Evolutionary conservation across 2,797 vertebrate species (phyloP).

Genomic region (Ibycter americanus): DNA sequence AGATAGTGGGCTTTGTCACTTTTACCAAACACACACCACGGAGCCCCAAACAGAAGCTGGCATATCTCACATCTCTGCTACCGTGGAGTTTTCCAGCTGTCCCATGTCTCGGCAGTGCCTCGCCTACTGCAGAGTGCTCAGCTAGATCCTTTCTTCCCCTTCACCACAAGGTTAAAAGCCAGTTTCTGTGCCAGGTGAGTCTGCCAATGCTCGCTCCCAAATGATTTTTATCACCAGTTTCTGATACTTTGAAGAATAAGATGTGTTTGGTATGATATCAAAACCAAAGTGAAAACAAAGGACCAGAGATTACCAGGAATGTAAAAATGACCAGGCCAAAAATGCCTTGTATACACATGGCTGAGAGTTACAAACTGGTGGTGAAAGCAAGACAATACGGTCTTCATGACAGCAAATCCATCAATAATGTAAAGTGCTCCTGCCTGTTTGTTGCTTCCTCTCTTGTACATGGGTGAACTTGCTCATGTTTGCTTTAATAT

Average conservation of each 20-base stretch:
- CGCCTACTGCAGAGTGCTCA: not conserved
- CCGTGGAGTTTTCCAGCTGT: not conserved
- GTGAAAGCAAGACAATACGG: not conserved
- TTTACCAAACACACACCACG: not conserved
- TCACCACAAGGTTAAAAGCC: not conserved
- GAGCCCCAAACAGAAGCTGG: not conserved
- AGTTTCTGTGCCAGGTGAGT: not conserved
- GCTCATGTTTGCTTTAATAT: not conserved
- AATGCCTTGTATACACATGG: not conserved
- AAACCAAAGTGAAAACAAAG: not conserved
- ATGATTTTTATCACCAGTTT: not conserved
- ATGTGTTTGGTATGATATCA: not conserved
- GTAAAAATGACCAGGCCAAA: not conserved
- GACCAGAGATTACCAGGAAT: not conserved
- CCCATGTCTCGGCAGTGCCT: rapidly evolving
- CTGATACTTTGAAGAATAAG: not conserved
- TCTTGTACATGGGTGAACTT: not conserved
- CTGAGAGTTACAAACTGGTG: not conserved
- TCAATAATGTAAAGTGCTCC: not conserved
- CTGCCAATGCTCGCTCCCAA: not conserved
- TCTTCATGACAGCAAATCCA: not conserved
- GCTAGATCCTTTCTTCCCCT: not conserved
- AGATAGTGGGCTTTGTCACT: not conserved
- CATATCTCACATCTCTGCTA: not conserved
- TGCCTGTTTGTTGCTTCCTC: not conserved